Evolutionary conservation across 2,113 vertebrate genomes (phyloP), one percentile per base, ranked within the genome.

Genomic region (Pseudorectes ferrugineus): DNA sequence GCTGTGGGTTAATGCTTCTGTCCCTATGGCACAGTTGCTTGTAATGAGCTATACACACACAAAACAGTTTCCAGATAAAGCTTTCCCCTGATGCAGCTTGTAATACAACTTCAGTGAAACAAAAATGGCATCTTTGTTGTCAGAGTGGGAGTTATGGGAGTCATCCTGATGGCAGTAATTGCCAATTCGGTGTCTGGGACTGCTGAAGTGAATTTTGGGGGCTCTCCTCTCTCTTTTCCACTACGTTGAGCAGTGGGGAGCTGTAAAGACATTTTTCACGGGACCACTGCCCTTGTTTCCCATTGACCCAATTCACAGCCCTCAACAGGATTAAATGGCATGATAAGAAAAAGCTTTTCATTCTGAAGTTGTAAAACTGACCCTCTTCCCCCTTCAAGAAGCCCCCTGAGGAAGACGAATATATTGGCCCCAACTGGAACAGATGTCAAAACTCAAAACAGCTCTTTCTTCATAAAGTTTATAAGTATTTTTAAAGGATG

Each of bases 301-400:
- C 22, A 87, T 23, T 75, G 70, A 85, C 18, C 36, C 85, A 74
- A 33, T 89, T 95, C 95, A 84, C 54, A 58, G 82, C 48, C 81
- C 88, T 85, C 89, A 49, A 62, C 11, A 93, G 84, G 71, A 94
- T 83, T 88, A 93, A 85, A 90, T 49, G 42, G 54, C 51, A 79
- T 10, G 85, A 96, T 95, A 96, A 95, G 82, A 92, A 95, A 72
- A 92, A 73, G 43, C n/a, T 94, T 92, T 95, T 51, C 80, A 81
- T 94, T 94, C 87, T 79, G 38, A 83, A 81, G 87, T 49, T 88
- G 66, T 93, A 93, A 93, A 94, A 94, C 45, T 42, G 92, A 88
- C 51, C 49, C 20, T 86, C 65, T 90, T 51, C 22, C 40, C 13
- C 2, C 40, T 63, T 68, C 45, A 91, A 78, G 82, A 94, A 92